Evolutionary conservation across 2,113 vertebrate genomes (phyloP), one percentile per base, ranked within the genome.

Genomic region (Phodopus roborovskii): DNA sequence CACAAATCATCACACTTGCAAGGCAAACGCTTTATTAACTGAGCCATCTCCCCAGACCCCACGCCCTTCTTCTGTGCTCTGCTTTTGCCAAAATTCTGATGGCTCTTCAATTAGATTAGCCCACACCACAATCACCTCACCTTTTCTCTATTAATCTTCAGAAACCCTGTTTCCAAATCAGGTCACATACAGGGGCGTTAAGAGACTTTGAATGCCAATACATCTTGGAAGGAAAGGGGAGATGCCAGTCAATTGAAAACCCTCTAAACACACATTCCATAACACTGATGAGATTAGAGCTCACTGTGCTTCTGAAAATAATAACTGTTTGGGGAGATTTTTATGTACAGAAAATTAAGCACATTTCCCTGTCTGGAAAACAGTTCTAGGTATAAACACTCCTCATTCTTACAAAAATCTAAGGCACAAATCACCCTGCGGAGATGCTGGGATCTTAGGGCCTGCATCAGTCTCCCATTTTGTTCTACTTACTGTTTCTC

Each of bases 141-240:
- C 74, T 84, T 88, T 79, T 70, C 11, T 26, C 79, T 26, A 91
- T 91, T 71, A 75, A 89, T 62, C 42, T 68, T 11, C 42, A 68
- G 36, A 68, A 28, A 70, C 13, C 7, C 79, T 73, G 13, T 93
- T 91, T 95, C 48, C 68, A 91, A 94, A 91, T 77, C 88, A 95
- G 45, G 53, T 74, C 71, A 50, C 20, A 33, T 66, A 39, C 26
- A 71, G 26, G 39, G 66, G 86, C 39, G 56, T 13, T 75, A 33
- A 56, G 53, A 20, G 17, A 20, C 1, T 82, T 39, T 42, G n/a
- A 16, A 73, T 19, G 19, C 42, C 83, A 86, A 60, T 7, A 3
- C 83, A 58, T 50, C 36, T 91, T 88, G 33, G 26, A 84, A 36
- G 50, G 42, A 50, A 33, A 86, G 30, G 42, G n/a, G n/a, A 3